Evolutionary conservation across 2,113 vertebrate genomes (phyloP).

Genomic region (Phylloscopus whistleri): DNA sequence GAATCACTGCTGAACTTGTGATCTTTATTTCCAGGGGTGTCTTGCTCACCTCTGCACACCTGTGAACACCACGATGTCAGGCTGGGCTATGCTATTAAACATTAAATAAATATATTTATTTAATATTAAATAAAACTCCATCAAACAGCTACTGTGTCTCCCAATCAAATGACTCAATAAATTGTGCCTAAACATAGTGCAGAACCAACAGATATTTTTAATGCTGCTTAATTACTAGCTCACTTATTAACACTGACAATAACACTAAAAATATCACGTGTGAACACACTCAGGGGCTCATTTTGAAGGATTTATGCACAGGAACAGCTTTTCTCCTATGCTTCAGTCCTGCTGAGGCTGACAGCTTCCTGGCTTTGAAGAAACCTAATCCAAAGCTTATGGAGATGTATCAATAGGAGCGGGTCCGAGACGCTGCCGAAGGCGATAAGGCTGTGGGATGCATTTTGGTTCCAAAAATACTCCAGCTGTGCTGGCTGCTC

Average conservation of each 20-base stretch:
- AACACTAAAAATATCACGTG: neutral
- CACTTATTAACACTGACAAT: neutral
- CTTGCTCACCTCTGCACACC: neutral
- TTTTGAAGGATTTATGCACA: neutral
- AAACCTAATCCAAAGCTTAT: neutral
- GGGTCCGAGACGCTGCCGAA: accelerated
- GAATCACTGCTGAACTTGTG: neutral
- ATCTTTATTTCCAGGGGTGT: neutral
- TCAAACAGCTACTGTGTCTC: neutral
- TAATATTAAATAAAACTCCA: neutral
- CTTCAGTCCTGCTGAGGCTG: neutral
- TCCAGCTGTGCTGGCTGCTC: neutral
- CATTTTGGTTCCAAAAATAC: neutral
- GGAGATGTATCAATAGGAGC: neutral
- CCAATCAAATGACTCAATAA: neutral
- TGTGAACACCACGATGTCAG: neutral
- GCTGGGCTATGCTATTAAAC: neutral
- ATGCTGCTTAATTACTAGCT: neutral
- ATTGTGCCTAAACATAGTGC: neutral
- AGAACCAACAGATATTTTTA: neutral
- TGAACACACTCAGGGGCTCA: neutral
- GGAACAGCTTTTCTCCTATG: neutral
- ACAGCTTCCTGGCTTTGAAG: neutral
- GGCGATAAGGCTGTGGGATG: neutral
- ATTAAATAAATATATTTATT: neutral